Percentiles rank a stretch among this genome's conserved stretches.
Conservation (phyloP, 2,888 invertebrate genomes). For the Venusia cambrica region DNA sequence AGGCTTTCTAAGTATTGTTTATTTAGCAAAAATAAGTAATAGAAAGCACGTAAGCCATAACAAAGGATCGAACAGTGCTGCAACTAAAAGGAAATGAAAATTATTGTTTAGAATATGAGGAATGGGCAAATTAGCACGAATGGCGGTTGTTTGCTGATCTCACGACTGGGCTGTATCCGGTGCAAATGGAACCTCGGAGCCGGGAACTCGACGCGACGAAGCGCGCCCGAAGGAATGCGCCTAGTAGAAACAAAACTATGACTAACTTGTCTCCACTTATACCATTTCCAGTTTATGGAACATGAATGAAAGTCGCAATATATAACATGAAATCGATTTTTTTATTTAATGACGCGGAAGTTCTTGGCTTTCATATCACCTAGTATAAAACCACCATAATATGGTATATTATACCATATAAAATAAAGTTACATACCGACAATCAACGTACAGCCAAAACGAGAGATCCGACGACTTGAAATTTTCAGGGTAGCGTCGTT, state of each 20-base stretch:
- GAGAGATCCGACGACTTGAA: no score
- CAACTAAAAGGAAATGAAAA: slow-evolving; percentile 35
- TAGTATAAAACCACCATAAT: no score
- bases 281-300: no score
- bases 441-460: no score
- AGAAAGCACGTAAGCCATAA: slow-evolving; percentile 12
- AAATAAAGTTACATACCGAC: no score
- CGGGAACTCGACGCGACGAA: slow-evolving; percentile 31
- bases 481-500: no score
- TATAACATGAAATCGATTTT: no score
- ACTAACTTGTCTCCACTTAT: neutral
- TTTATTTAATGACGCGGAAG: no score
- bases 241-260: slow-evolving; percentile 9
- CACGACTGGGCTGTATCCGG: slow-evolving; percentile 59
- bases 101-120: slow-evolving; percentile 47
- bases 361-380: no score
- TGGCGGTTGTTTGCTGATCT: slow-evolving; percentile 62
- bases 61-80: slow-evolving; percentile 18
- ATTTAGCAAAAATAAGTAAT: neutral
- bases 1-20: no score
- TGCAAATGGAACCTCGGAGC: slow-evolving; percentile 29
- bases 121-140: slow-evolving; percentile 50
- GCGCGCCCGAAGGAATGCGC: slow-evolving; percentile 31
- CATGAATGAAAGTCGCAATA: no score
- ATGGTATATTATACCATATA: no score